Evolutionary conservation across 2,797 vertebrate species (phyloP).

Genomic region (Poecilia velifera): DNA sequence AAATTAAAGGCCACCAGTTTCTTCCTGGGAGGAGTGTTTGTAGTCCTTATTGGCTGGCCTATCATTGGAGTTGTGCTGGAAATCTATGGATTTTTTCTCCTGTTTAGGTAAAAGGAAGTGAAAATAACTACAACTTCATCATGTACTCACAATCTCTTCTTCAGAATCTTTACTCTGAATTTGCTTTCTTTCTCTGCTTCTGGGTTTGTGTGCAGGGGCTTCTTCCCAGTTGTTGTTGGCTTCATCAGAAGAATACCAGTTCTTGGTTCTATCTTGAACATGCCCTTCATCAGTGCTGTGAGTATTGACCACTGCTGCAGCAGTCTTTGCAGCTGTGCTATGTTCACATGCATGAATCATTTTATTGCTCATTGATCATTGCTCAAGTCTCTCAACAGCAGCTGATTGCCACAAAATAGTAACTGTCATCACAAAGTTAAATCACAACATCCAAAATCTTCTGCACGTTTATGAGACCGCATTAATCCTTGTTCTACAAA

Average conservation of each 20-base stretch:
- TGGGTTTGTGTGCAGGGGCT: conserved; percentile 83
- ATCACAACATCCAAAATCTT: neutral
- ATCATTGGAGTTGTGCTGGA: conserved; percentile 95
- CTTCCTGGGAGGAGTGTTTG: conserved; percentile 94
- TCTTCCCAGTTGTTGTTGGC: conserved; percentile 94
- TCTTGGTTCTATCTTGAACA: conserved; percentile 92
- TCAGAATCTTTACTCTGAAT: neutral
- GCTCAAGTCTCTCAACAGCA: neutral
- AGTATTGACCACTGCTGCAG: conserved; percentile 67
- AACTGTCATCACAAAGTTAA: conserved; percentile 5
- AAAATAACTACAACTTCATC: neutral
- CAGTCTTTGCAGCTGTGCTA: conserved; percentile 30
- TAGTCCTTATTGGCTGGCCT: conserved; percentile 97
- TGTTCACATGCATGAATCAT: conserved; percentile 19
- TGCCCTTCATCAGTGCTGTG: conserved; percentile 96
- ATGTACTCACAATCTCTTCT: neutral
- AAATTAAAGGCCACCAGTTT: conserved; percentile 97
- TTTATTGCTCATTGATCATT: neutral
- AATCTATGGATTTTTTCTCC: conserved; percentile 95
- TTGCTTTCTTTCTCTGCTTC: neutral
- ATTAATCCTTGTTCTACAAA: neutral
- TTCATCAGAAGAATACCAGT: conserved; percentile 97
- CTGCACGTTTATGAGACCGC: neutral
- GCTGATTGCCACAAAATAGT: neutral
- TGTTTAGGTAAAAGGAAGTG: conserved; percentile 88